These are phyloP conservation scores for Oryctolagus cuniculus DNA, from an alignment of 2,113 vertebrate genomes.

Conservation along the genomic window mOryCun1.1 NC_091438.1:146624001-146624500, in stretches of 20 bases:
- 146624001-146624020: not conserved
- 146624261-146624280: slow-evolving; percentile 21
- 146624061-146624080: not conserved
- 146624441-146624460: too few species aligned
- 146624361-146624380: not conserved
- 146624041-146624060: not conserved
- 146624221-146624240: not conserved
- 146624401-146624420: too few species aligned
- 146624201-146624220: not conserved
- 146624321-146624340: not conserved
- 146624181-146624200: not conserved
- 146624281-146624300: slow-evolving; percentile 40
- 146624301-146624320: not conserved
- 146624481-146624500: too few species aligned
- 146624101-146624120: not conserved
- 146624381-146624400: too few species aligned
- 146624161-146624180: not conserved
- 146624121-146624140: slow-evolving; percentile 35
- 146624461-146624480: too few species aligned
- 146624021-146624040: not conserved
- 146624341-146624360: not conserved
- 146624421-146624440: too few species aligned
- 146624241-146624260: not conserved
- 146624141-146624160: not conserved
- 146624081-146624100: not conserved